Evolutionary conservation across 2,113 vertebrate genomes (phyloP).

Genomic region (Rynchops niger): DNA sequence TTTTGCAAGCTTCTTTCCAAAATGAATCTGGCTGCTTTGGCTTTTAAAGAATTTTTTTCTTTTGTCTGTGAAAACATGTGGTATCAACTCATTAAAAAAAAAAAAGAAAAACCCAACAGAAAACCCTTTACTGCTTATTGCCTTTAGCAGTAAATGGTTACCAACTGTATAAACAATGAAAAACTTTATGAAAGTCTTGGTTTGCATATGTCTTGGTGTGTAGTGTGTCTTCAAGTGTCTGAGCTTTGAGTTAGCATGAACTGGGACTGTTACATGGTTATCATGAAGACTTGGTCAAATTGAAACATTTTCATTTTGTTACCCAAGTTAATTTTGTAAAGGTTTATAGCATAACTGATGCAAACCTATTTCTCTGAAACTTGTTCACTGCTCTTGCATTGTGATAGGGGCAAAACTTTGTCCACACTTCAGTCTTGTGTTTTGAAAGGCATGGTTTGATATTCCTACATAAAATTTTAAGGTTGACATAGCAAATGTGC

Average conservation of each 20-base stretch:
- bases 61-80: slow-evolving; percentile 64
- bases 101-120: background rate
- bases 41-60: slow-evolving; percentile 30
- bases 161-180: slow-evolving; percentile 72
- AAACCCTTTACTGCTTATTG: background rate
- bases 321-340: background rate
- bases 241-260: background rate
- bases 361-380: background rate
- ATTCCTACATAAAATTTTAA: background rate
- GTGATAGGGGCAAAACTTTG: background rate
- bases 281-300: background rate
- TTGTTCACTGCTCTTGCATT: background rate
- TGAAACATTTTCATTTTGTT: background rate
- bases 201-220: slow-evolving; percentile 15
- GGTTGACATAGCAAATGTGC: background rate
- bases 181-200: slow-evolving; percentile 34
- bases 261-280: background rate
- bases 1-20: slow-evolving; percentile 48
- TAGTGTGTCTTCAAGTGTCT: slow-evolving; percentile 22
- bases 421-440: background rate
- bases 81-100: slow-evolving; percentile 27
- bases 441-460: background rate
- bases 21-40: slow-evolving; percentile 47
- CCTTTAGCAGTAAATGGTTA: slow-evolving; percentile 58
- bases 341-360: background rate